A percentile compares a stretch with the other conserved stretches of the same genome.
Evolutionary conservation across 2,797 vertebrate species (phyloP).

Genomic region (Varecia variegata): DNA sequence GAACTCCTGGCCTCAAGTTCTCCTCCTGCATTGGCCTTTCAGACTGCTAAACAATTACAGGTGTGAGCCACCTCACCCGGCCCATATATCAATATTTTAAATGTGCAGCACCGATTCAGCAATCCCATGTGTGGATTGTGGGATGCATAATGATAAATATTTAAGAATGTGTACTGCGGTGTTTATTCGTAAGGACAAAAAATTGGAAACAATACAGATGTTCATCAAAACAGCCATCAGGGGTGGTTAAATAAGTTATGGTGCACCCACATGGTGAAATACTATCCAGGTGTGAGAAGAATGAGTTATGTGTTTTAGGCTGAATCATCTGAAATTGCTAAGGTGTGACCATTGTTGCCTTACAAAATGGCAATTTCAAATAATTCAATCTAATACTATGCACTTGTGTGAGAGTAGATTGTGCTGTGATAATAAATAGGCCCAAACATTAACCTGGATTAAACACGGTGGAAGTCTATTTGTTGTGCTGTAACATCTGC

Average conservation of each 20-base stretch:
- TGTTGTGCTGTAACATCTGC: not conserved
- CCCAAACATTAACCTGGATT: accelerated
- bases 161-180: not conserved
- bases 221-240: not conserved
- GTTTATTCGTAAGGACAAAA: not conserved
- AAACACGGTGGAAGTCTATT: not conserved
- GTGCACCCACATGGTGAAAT: too few relatives aligned
- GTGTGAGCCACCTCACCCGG: too few relatives aligned
- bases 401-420: not conserved
- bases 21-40: too few relatives aligned
- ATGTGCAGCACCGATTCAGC: not conserved
- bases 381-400: not conserved
- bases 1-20: too few relatives aligned
- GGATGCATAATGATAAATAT: not conserved
- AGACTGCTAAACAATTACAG: too few relatives aligned
- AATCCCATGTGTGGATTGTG: not conserved
- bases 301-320: not conserved
- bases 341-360: not conserved
- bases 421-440: not conserved
- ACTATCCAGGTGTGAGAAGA: accelerated
- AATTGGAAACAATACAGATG: not conserved
- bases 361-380: not conserved
- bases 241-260: not conserved
- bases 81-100: not conserved
- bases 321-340: not conserved